These are phyloP conservation scores for Brachionichthys hirsutus DNA, from an alignment of 2,113 vertebrate species.

Conservation along the genomic window DNA sequence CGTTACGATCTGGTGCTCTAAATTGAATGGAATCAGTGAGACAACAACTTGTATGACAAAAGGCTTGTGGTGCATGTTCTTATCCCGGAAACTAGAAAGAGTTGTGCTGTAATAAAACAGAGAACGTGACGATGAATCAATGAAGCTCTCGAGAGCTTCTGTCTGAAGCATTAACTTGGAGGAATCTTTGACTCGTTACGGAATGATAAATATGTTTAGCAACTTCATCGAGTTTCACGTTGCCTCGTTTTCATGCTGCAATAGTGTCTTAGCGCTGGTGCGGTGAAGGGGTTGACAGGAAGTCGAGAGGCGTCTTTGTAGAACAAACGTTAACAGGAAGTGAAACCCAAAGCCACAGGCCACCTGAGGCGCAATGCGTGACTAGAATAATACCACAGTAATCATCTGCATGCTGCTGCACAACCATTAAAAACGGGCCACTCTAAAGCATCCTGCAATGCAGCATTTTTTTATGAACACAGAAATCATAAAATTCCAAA, in stretches of 20 bases:
- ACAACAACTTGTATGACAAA: too few species aligned
- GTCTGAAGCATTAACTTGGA: not conserved
- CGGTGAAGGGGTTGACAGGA: constrained; percentile 30
- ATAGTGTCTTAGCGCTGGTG: too few species aligned
- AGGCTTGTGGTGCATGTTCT: not conserved
- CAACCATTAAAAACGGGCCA: too few species aligned
- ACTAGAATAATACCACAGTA: not conserved
- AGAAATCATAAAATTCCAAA: too few species aligned
- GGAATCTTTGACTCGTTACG: not conserved
- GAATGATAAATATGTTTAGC: not conserved
- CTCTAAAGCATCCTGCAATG: too few species aligned
- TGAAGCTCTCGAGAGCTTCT: too few species aligned
- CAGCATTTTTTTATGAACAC: too few species aligned
- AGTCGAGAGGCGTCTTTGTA: constrained; percentile 2
- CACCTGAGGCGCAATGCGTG: not conserved
- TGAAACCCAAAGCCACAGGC: constrained; percentile 5
- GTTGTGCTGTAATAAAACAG: not conserved
- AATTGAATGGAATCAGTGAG: too few species aligned
- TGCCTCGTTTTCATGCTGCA: too few species aligned
- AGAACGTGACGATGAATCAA: not conserved
- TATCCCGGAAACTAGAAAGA: not conserved
- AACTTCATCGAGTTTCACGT: too few species aligned
- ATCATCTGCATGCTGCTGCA: too few species aligned
- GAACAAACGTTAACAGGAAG: constrained; percentile 54
- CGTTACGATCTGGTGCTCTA: too few species aligned